A percentile compares a stretch with the other conserved stretches of the same genome.
These are phyloP conservation scores for Phymastichus coffea DNA, from an alignment of 1,140 invertebrate genomes.

Conservation along the genomic window DNA sequence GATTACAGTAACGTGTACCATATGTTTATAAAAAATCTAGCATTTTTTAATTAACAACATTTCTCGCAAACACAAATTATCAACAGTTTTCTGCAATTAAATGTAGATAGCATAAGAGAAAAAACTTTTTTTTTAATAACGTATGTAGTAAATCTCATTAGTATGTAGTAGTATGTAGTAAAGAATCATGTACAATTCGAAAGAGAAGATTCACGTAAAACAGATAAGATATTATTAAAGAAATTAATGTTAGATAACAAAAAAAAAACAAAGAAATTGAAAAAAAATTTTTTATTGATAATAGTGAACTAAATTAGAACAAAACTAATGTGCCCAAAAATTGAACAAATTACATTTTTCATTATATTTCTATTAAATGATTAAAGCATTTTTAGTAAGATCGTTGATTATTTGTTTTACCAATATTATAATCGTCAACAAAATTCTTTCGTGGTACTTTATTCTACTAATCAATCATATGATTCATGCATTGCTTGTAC, in stretches of 20 bases:
- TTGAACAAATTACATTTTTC: no score
- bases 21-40: background rate
- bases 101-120: background rate
- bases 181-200: no score
- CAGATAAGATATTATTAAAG: background rate
- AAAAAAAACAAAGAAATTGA: background rate
- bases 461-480: no score
- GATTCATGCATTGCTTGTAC: no score
- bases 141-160: constrained; percentile 3
- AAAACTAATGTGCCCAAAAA: no score
- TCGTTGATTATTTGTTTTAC: background rate
- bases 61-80: background rate
- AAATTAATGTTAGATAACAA: background rate
- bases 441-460: no score
- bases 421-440: background rate
- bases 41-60: constrained; percentile 1
- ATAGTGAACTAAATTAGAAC: no score
- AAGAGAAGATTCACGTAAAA: no score
- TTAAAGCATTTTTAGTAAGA: background rate
- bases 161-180: background rate
- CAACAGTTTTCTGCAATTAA: background rate
- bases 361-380: constrained; percentile 1
- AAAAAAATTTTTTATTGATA: no score
- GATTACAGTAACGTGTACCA: no score
- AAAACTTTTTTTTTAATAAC: background rate